These are phyloP conservation scores for Adelphocoris suturalis DNA, from an alignment of 2,888 invertebrate species.

Conservation along the genomic window DNA sequence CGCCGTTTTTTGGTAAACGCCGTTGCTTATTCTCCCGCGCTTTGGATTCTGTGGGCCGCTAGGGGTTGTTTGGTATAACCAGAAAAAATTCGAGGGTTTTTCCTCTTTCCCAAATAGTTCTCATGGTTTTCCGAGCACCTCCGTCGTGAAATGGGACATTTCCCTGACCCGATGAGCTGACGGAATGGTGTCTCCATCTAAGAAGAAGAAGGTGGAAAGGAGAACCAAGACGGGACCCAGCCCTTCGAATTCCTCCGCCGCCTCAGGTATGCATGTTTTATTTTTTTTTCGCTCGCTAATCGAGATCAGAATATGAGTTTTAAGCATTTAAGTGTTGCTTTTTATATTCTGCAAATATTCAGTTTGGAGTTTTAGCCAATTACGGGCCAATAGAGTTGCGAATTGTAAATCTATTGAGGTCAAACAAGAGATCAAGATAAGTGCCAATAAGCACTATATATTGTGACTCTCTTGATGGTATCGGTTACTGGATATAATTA, in stretches of 20 bases:
- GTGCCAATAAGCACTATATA: too few species aligned
- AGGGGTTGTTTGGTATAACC: background rate
- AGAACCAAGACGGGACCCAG: conserved; percentile 68
- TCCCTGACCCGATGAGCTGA: conserved; percentile 33
- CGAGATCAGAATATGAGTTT: background rate
- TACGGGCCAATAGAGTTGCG: too few species aligned
- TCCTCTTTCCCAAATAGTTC: background rate
- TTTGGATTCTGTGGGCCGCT: background rate
- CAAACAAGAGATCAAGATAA: too few species aligned
- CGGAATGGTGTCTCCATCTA: conserved; percentile 79
- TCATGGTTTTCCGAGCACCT: background rate
- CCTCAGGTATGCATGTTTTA: conserved; percentile 38
- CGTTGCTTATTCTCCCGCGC: conserved; percentile 47
- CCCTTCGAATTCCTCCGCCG: conserved; percentile 50
- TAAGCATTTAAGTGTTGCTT: too few species aligned
- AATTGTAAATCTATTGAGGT: too few species aligned
- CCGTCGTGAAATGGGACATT: background rate
- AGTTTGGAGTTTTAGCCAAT: too few species aligned
- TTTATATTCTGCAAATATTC: too few species aligned
- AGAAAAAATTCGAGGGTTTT: background rate
- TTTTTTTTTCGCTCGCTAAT: background rate
- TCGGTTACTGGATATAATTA: too few species aligned
- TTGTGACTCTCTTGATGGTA: too few species aligned
- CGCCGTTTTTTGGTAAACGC: conserved; percentile 21
- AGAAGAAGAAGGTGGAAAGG: conserved; percentile 76